Conservation (phyloP, 2,888 invertebrate species). For the Agonopterix heracliana region DNA sequence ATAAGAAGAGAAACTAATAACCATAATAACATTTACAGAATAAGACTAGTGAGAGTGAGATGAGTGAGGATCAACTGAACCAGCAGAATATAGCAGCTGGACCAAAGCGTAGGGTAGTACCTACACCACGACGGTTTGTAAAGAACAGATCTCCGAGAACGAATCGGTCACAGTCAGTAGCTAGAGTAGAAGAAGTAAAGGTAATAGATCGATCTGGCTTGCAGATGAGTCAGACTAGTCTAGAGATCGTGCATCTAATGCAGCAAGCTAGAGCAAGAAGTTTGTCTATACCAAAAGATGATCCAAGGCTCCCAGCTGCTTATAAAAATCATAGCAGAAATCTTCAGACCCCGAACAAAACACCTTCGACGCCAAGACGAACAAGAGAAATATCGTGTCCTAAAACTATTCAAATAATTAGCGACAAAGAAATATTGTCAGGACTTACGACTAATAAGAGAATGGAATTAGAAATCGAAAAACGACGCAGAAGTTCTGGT, state of each 20-base stretch:
- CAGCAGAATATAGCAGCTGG: slow-evolving; percentile 38
- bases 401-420: slow-evolving; percentile 72
- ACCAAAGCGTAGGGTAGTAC: slow-evolving; percentile 53
- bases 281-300: slow-evolving; percentile 70
- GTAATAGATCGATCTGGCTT: slow-evolving; percentile 53
- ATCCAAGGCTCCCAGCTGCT: slow-evolving; percentile 49
- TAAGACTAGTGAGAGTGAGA: slow-evolving; percentile 76
- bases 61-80: slow-evolving; percentile 68
- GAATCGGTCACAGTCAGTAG: slow-evolving; percentile 76
- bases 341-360: slow-evolving; percentile 73
- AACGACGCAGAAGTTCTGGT: slow-evolving; percentile 60
- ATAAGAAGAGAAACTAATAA: slow-evolving; percentile 49
- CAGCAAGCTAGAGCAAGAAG: slow-evolving; percentile 69
- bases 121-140: slow-evolving; percentile 60
- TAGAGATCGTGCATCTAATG: slow-evolving; percentile 68
- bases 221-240: slow-evolving; percentile 65
- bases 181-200: slow-evolving; percentile 55
- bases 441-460: slow-evolving; percentile 61
- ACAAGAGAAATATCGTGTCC: slow-evolving; percentile 65
- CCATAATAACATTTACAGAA: slow-evolving; percentile 68
- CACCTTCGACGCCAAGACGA: slow-evolving; percentile 46
- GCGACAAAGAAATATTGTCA: slow-evolving; percentile 69
- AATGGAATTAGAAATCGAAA: slow-evolving; percentile 43
- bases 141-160: slow-evolving; percentile 62
- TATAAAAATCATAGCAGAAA: slow-evolving; percentile 57